Evolutionary conservation across 2,888 invertebrate species (phyloP), one percentile per base, ranked within the genome.

Genomic region (Morpho helenor): DNA sequence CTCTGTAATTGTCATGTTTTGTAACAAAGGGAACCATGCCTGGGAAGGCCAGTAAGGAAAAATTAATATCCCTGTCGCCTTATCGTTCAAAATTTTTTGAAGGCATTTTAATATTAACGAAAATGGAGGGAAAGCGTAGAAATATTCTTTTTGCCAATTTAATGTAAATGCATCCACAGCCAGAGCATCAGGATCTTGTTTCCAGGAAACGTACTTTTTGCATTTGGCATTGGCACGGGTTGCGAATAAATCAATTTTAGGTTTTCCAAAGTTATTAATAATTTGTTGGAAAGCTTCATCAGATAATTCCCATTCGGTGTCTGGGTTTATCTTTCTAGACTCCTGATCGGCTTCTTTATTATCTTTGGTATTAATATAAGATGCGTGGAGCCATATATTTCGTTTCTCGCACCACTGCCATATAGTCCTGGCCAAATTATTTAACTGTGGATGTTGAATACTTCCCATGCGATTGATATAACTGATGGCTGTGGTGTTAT

Each of bases 281-380:
- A 65, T 53, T 42, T 57, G 47, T 10, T 22, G 2, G 59, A 51
- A 66, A 1, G 48, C 49, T 4, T 16, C 7, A 2, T 46, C 6
- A 7, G n/a, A 23, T 8, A 67, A 22, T 39, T 62, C 59, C 62
- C 63, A 65, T 42, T 65, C 65, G 3, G 55, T 66, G 22, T 51
- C 51, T 8, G 22, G 43, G 16, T 66, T 66, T 5, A 49, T 42
- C 8, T 57, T 57, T 7, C 66, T 40, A 2, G 66, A 68, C 50
- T 66, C 66, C 4, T n/a, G n/a, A 42, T 67, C 68, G n/a, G 68
- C 67, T 10, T 61, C 60, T 7, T 23, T n/a, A 55, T 68, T 70
- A 9, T 65, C 59, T 7, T 41, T 47, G 0, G 65, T 63, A 8
- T 60, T 54, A 7, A 68, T 66, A 44, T 70, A 68, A 2, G 63